Evolutionary conservation across 2,113 vertebrate genomes (phyloP).

Genomic region (Bombycilla garrulus): DNA sequence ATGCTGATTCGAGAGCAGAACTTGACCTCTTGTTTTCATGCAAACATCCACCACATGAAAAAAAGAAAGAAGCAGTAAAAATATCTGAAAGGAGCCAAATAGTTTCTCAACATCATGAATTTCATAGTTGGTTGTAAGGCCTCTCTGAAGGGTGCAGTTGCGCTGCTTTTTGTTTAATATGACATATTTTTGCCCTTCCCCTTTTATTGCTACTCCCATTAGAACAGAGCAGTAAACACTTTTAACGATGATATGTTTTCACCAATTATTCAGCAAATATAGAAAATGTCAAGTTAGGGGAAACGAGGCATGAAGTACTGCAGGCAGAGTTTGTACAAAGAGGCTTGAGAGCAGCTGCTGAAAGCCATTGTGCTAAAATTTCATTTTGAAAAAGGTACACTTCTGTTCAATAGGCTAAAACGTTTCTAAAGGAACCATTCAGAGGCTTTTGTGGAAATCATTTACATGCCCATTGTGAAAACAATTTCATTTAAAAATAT

Average conservation of each 20-base stretch:
- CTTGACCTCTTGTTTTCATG: slow-evolving; percentile 48
- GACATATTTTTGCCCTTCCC: not conserved
- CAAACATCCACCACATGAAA: not conserved
- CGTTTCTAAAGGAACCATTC: not conserved
- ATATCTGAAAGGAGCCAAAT: not conserved
- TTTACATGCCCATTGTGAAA: slow-evolving; percentile 16
- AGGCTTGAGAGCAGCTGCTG: slow-evolving; percentile 35
- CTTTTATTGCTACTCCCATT: not conserved
- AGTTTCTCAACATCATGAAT: slow-evolving; percentile 4
- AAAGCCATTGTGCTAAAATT: slow-evolving; percentile 32
- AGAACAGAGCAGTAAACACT: not conserved
- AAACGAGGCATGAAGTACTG: slow-evolving; percentile 24
- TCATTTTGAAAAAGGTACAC: slow-evolving; percentile 22
- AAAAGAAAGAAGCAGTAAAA: not conserved
- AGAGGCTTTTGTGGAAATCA: not conserved
- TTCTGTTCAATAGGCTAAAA: not conserved
- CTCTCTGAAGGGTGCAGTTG: not conserved
- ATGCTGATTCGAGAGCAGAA: slow-evolving; percentile 21
- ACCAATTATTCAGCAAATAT: slow-evolving; percentile 3
- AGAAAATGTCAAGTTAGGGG: not conserved
- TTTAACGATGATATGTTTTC: slow-evolving; percentile 16
- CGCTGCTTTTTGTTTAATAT: not conserved
- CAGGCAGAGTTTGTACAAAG: not conserved
- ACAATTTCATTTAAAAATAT: not conserved
- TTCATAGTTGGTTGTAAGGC: not conserved